Evolutionary conservation across 2,797 vertebrate genomes (phyloP).

Genomic region (Gymnoscopelus braueri): DNA sequence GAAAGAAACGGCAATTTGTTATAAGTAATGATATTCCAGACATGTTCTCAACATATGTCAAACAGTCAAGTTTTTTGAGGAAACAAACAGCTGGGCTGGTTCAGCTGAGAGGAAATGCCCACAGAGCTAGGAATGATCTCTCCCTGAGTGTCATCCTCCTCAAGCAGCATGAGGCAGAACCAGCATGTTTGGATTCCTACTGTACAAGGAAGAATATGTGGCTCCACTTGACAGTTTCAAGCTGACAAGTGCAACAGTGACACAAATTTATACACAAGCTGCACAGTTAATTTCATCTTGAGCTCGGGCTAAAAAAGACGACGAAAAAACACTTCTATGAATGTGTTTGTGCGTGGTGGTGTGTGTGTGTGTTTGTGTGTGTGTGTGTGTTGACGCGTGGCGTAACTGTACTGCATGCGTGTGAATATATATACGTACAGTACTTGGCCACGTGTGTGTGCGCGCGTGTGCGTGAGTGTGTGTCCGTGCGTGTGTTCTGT

Average conservation of each 20-base stretch:
- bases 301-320: conserved; percentile 58
- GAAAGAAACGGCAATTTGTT: conserved; percentile 46
- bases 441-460: conserved; percentile 16
- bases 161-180: conserved; percentile 79
- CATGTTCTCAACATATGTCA: conserved; percentile 78
- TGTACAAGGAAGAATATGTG: conserved; percentile 73
- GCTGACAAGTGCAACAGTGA: conserved; percentile 86
- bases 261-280: conserved; percentile 85
- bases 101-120: conserved; percentile 81
- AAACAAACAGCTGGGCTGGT: conserved; percentile 84
- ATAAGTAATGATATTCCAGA: conserved; percentile 65
- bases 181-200: conserved; percentile 81
- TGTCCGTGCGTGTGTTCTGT: conserved; percentile 39
- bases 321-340: conserved; percentile 73
- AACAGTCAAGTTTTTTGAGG: conserved; percentile 82
- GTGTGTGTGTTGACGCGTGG: conserved; percentile 5
- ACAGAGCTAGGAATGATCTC: conserved; percentile 81
- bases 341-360: conserved; percentile 24
- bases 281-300: conserved; percentile 78
- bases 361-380: conserved; percentile 33
- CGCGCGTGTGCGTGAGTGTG: conserved; percentile 27
- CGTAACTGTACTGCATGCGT: conserved; percentile 40
- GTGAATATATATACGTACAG: conserved; percentile 17
- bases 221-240: conserved; percentile 82
- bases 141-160: conserved; percentile 81